Evolutionary conservation across 2,888 invertebrate species (phyloP), one percentile per base, ranked within the genome.

Genomic region (Calameuta filiformis): DNA sequence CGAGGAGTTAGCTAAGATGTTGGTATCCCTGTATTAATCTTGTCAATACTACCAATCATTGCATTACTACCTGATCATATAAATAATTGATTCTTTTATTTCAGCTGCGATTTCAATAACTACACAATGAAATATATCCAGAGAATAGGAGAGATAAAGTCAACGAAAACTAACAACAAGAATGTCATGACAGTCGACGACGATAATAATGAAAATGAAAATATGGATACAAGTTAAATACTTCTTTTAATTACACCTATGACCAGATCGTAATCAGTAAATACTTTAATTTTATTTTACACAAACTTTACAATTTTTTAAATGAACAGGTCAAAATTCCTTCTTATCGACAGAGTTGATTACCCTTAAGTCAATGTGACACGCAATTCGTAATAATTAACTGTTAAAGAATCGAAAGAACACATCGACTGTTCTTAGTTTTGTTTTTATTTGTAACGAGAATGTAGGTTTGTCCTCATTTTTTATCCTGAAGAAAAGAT

Each of bases 31-130:
- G 56, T 56, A 56, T 56, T 56, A 23, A 56, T 3, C 35, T 12
- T 9, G 9, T 6, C 69, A 73, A 68, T 34, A 71, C 30, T 37
- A 34, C 73, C 69, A 73, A 37, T 75, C 30, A 75, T 68, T 68
- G 56, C 69, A 75, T 34, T 35, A 74, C 11, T 74, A 79, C 77
- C 77, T 23, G 9, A 56, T 23, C 23, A 23, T 23, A 9, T 56
- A 23, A 56, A 35, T 81, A 77, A 75, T 80, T 76, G 6, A 75
- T 73, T 75, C 56, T 73, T 81, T 79, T 83, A 81, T 94, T 94
- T 34, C 92, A 98, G 97, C 85, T 97, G 97, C 90, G 97, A 98
- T 89, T 97, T 96, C 91, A 98, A 98, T 91, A 96, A 97, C 88
- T 98, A 97, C 89, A 97, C 96, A 0, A 93, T 97, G 82, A 93